These are phyloP conservation scores for Zophobas morio DNA, from an alignment of 1,140 invertebrate genomes.

Conservation along the genomic window DNA sequence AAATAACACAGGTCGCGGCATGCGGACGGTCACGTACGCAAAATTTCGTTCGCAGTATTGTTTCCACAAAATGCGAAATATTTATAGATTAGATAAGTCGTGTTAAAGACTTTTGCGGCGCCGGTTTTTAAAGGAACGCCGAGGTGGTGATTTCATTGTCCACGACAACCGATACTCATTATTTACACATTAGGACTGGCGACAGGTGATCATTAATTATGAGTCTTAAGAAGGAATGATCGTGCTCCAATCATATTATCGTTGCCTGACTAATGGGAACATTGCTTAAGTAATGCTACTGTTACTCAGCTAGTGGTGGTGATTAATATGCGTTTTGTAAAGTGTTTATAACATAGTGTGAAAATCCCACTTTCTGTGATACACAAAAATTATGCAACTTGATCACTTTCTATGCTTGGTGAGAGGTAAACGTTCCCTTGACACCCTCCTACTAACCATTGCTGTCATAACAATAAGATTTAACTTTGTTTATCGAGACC, in stretches of 20 bases:
- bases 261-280: too few species aligned
- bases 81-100: conserved; percentile 29
- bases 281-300: too few species aligned
- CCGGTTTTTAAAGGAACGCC: background rate
- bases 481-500: too few species aligned
- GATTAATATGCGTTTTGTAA: too few species aligned
- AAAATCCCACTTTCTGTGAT: too few species aligned
- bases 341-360: too few species aligned
- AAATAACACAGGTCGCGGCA: conserved; percentile 46
- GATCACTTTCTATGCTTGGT: too few species aligned
- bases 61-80: conserved; percentile 33
- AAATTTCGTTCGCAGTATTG: conserved; percentile 42
- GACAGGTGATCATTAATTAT: conserved; percentile 23
- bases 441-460: too few species aligned
- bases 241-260: background rate
- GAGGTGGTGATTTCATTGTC: background rate
- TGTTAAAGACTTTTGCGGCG: background rate
- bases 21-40: conserved; percentile 59
- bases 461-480: too few species aligned
- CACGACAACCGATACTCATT: conserved; percentile 4
- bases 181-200: conserved; percentile 26
- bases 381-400: too few species aligned
- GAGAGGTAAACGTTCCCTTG: too few species aligned
- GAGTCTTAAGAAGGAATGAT: conserved; percentile 8
- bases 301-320: too few species aligned